A percentile compares a stretch with the other conserved stretches of the same genome.
Conservation (phyloP, 2,797 vertebrate genomes). For the Manis pentadactyla region DNA sequence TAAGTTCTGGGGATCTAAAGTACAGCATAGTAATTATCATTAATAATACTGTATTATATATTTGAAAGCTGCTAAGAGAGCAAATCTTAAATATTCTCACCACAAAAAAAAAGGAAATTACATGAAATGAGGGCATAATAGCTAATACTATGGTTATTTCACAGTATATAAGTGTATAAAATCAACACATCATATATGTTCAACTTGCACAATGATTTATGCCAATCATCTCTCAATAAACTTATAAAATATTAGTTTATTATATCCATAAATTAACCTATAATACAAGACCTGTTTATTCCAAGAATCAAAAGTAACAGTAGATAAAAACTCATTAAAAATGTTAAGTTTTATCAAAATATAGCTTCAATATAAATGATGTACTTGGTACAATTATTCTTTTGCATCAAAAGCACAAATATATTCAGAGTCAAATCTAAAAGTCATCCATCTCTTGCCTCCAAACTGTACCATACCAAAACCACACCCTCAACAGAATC, state of each 20-base stretch:
- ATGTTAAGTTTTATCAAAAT: not conserved
- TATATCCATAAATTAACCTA: not conserved
- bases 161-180: not conserved
- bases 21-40: not conserved
- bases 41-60: not conserved
- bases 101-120: not conserved
- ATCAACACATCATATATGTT: not conserved
- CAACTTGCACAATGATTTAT: too few relatives aligned
- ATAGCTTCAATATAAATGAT: not conserved
- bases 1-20: not conserved
- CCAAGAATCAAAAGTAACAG: not conserved
- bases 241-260: not conserved
- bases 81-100: not conserved
- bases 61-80: not conserved
- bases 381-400: not conserved
- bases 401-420: not conserved
- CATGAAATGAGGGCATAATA: not conserved
- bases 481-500: not conserved
- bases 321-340: not conserved
- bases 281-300: not conserved
- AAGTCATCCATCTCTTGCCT: not conserved
- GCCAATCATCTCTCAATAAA: too few relatives aligned
- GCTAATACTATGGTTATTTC: not conserved
- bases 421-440: conserved; percentile 17
- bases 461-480: not conserved